These are phyloP conservation scores for Brienomyrus brachyistius DNA, from an alignment of 2,113 vertebrate species.

Conservation along the genomic window DNA sequence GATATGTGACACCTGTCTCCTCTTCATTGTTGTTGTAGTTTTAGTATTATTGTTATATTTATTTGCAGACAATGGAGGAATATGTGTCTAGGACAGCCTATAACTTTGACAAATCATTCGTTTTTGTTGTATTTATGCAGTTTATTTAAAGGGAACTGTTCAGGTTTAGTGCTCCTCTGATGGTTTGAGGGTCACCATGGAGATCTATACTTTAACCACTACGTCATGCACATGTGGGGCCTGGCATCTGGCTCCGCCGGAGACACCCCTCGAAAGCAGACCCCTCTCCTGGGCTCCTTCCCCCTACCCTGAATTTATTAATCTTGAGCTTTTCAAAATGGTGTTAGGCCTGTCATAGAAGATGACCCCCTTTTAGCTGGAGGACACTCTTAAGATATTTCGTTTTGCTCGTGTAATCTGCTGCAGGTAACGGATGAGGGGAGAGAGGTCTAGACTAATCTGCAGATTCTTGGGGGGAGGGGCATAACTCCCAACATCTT, in stretches of 20 bases:
- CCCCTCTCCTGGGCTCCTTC: background rate
- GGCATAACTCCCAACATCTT: background rate
- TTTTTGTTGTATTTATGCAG: background rate
- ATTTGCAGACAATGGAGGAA: background rate
- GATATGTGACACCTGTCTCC: background rate
- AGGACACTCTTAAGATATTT: background rate
- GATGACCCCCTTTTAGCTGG: background rate
- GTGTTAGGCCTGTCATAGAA: background rate
- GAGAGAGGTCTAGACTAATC: background rate
- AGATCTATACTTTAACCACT: background rate
- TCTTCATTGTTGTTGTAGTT: background rate
- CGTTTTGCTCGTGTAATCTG: background rate
- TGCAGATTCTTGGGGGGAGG: background rate
- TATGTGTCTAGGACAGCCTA: background rate
- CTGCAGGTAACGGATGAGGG: background rate
- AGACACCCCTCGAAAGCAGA: background rate
- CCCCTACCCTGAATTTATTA: background rate
- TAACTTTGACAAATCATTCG: background rate
- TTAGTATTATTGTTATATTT: background rate
- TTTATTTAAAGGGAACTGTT: background rate
- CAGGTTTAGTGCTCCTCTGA: background rate
- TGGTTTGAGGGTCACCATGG: background rate
- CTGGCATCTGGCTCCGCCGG: background rate
- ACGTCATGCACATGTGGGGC: background rate
- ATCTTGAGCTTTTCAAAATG: background rate